These are phyloP conservation scores for Cydia splendana DNA, from an alignment of 1,140 invertebrate species.

Conservation along the genomic window DNA sequence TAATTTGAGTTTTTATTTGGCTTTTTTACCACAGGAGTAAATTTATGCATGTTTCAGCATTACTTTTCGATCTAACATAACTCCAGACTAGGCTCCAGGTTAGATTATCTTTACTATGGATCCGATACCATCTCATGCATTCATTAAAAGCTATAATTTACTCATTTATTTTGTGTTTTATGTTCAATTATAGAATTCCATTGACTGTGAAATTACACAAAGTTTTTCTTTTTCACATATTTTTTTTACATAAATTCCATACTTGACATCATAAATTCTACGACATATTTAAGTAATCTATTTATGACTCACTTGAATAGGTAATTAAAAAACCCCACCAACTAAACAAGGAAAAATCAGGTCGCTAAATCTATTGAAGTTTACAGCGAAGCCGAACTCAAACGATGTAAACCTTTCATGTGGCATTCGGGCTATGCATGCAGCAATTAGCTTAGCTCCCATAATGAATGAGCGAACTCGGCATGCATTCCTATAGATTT, in stretches of 20 bases:
- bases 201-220: not conserved
- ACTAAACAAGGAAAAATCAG: conserved; percentile 14
- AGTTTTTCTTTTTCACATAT: not conserved
- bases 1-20: not conserved
- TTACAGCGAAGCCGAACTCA: conserved; percentile 17
- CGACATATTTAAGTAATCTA: not conserved
- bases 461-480: conserved; percentile 25
- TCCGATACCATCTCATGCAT: not conserved
- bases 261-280: not conserved
- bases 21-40: not conserved
- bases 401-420: conserved; percentile 15
- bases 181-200: too few relatives aligned
- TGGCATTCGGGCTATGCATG: conserved; percentile 7
- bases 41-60: not conserved
- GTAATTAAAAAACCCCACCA: not conserved
- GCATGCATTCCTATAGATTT: not conserved
- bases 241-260: too few relatives aligned
- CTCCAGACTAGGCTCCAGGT: too few relatives aligned
- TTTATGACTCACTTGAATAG: not conserved
- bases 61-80: not conserved
- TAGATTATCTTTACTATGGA: too few relatives aligned
- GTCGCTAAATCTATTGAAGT: conserved; percentile 16
- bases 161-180: too few relatives aligned
- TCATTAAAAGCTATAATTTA: not conserved
- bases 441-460: conserved; percentile 14